phyloP scores from a whole-genome alignment of 2,113 vertebrate genomes.

The Pygathrix nemaeus region DNA sequence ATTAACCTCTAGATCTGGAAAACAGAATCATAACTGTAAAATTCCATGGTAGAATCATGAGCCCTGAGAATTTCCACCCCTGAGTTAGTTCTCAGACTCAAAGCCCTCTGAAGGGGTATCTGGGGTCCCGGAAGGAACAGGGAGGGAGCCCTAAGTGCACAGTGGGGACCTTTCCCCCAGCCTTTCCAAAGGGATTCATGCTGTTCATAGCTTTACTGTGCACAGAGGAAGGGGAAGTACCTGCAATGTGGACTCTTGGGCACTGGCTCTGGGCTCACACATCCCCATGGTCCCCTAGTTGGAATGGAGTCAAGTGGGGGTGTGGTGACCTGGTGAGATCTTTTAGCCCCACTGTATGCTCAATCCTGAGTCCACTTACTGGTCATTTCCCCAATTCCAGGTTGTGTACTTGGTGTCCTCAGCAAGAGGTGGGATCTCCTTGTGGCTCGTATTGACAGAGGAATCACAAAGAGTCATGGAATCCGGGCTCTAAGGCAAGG shows the following conservation, averaged over 20 bases:
- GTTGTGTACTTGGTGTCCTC: not conserved
- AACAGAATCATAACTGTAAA: not conserved
- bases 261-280: not conserved
- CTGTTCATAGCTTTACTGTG: not conserved
- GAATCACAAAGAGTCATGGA: not conserved
- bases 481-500: not conserved
- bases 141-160: too few relatives aligned
- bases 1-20: not conserved
- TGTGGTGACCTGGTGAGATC: too few relatives aligned
- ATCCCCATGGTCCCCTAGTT: not conserved
- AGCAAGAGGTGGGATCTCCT: not conserved
- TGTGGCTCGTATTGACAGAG: not conserved
- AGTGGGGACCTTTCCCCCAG: not conserved
- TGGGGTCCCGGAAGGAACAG: not conserved
- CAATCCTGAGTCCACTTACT: not conserved
- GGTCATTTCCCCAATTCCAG: not conserved
- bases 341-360: not conserved
- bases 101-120: not conserved
- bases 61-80: not conserved
- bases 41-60: not conserved
- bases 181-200: not conserved
- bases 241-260: not conserved
- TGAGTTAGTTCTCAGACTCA: not conserved
- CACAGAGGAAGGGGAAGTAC: not conserved
- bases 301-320: not conserved